Base-by-base conservation (phyloP, 2,888 invertebrate species). In the Candidula unifasciata region DNA sequence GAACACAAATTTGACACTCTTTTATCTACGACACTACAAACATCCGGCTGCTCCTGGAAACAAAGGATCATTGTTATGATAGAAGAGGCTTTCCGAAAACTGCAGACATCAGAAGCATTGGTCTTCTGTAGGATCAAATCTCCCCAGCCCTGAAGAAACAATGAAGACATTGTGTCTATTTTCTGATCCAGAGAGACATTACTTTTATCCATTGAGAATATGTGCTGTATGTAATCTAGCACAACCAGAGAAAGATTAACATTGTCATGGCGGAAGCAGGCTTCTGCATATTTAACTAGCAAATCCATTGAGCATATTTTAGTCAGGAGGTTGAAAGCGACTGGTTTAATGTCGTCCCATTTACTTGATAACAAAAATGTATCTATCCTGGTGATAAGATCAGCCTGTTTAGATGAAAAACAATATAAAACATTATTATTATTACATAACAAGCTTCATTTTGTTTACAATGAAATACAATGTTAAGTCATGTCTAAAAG, bases 301-400 rank as follows among this genome's bases (percentile, higher is more conserved):
- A 37, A 8, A 5, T 74, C 44, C 35, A 27, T 33, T 37, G 74
- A 6, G 52, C 66, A 74, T 16, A 82, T 37, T 44, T 71, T 82
- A 30, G 82, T 54, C 64, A 82, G 74, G 30, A 82, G 64, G 44
- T 57, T 35, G 74, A 82, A 82, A 37, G 82, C 82, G 2, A 74
- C 82, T 8, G 74, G 82, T 44, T 82, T 80, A 57, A 80, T 71
- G n/a, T 80, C 37, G 21, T 80, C 80, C 80, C 80, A 80, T 33
- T n/a, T 24, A 57, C 69, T 27, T 57, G 80, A 71, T 13, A 80
- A 54, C 57, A 80, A 44, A 57, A 69, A 80, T 3, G 37, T n/a
- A 16, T 71, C 71, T 57, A 71, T 13, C n/a, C 30, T 69, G 18
- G 21, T 30, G 27, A 35, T 27, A 57, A 80, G 33, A n/a, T 80